Base-by-base conservation (phyloP, 2,113 vertebrate genomes). In the Bagarius yarrelli region DNA sequence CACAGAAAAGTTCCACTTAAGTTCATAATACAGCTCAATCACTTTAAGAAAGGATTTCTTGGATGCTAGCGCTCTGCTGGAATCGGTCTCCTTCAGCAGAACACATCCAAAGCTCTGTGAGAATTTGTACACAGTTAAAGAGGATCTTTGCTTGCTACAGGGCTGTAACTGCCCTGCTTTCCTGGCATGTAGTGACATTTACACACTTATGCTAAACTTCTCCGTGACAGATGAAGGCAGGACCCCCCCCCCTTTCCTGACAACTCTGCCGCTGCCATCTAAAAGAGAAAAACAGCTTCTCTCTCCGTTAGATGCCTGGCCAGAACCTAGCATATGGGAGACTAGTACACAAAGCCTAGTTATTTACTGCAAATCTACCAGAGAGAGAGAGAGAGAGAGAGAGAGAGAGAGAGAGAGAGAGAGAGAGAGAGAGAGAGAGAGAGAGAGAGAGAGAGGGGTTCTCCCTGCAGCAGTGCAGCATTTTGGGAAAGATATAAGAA, bases 311-410 rank as follows among this genome's bases (percentile, higher is more conserved):
- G 88, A 87, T 85, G 86, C 87, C n/a, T 83, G 59, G 76, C 81
- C 83, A 87, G 84, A 85, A 88, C 81, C 34, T 67, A 80, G 81
- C 88, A 88, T 88, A 85, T 69, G 82, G 81, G 74, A 83, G 34
- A 86, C 85, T 88, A 89, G 88, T 88, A 89, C 88, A 88, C 87
- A 87, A 89, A 92, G 86, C 85, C 82, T 84, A 89, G 88, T 90
- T 87, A 92, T 84, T 91, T 91, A 88, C 86, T 87, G 86, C 88
- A 91, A 92, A 92, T 92, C 87, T 88, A 84, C 88, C 85, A 84
- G 79, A 82, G 87, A 88, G 87, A 89, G 83, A 87, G 84, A 27
- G 34, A n/a, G 66, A 27, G 44, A 25, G 23, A 59, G 55, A 82
- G 78, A 63, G 74, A 63, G 36, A 75, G 64, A 76, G 55, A 71